Conservation (phyloP, 35 echinoderm and acorn worm species). For the Eucidaris tribuloides region DNA sequence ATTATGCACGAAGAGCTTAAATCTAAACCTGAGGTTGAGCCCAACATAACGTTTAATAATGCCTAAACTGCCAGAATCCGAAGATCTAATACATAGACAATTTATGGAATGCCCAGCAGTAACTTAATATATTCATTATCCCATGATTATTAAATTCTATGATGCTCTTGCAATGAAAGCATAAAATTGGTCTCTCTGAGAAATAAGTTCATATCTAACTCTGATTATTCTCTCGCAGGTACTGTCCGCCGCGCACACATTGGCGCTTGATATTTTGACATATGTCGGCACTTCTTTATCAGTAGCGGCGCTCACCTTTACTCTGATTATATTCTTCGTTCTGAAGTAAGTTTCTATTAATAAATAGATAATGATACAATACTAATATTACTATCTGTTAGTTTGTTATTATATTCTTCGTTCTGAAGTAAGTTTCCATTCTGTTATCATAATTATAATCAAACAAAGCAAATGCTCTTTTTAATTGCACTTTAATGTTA, state of each 20-base stretch:
- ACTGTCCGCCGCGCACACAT: constrained; percentile 8
- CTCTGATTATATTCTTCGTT: constrained; percentile 23
- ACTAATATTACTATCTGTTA: not conserved
- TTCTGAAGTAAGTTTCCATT: not conserved
- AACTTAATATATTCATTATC: not conserved
- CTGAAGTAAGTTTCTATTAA: constrained; percentile 19
- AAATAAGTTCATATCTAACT: not conserved
- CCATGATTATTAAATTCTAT: not conserved
- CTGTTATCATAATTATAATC: not conserved
- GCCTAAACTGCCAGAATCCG: not conserved
- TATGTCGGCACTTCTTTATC: constrained; percentile 48
- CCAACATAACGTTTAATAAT: too few relatives aligned
- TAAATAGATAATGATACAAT: not conserved
- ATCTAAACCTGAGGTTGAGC: too few relatives aligned
- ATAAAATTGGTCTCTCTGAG: not conserved
- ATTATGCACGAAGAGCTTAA: too few relatives aligned
- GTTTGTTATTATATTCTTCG: not conserved
- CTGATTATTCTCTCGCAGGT: not conserved
- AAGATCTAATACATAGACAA: not conserved
- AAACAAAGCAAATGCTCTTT: too few relatives aligned
- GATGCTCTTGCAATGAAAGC: not conserved
- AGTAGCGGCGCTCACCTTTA: constrained; percentile 8
- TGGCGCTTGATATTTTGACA: constrained; percentile 45
- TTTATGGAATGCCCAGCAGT: not conserved
- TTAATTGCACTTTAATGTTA: too few relatives aligned